These are phyloP conservation scores for Typhlomys cinereus DNA, from an alignment of 2,113 vertebrate genomes.

Conservation along the genomic window DNA sequence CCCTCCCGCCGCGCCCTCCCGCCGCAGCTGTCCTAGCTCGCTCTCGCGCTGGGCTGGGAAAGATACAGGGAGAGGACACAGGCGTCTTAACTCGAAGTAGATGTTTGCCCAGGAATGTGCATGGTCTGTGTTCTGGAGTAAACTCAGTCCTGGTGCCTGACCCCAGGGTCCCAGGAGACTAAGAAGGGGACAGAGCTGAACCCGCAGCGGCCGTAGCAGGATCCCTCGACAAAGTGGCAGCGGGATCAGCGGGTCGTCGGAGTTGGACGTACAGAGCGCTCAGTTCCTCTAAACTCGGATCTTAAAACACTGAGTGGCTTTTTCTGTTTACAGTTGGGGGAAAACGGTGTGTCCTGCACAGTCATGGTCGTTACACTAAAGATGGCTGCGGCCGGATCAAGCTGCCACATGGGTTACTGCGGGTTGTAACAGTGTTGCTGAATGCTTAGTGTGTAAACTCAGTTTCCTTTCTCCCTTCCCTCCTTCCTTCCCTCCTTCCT, in stretches of 20 bases:
- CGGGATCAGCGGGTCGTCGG: too few relatives aligned
- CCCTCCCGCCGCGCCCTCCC: rapidly evolving
- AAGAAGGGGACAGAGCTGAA: not conserved
- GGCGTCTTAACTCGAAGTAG: not conserved
- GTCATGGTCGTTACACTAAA: not conserved
- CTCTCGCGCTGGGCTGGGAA: not conserved
- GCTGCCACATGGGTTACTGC: too few relatives aligned
- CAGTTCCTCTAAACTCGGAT: too few relatives aligned
- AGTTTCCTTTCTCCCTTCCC: not conserved
- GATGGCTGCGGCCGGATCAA: too few relatives aligned
- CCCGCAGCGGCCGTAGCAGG: not conserved
- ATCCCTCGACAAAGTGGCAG: not conserved
- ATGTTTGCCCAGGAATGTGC: not conserved
- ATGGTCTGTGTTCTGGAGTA: not conserved
- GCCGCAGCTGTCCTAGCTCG: rapidly evolving
- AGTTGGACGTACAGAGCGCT: too few relatives aligned
- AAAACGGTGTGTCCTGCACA: not conserved
- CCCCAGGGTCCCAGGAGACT: not conserved
- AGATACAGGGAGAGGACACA: rapidly evolving
- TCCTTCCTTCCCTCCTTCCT: not conserved
- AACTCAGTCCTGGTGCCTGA: too few relatives aligned
- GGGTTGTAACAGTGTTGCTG: not conserved
- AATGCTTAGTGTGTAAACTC: not conserved
- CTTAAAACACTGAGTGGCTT: too few relatives aligned
- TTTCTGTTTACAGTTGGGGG: not conserved